Evolutionary conservation across 2,797 vertebrate genomes (phyloP).

Genomic region (Cirrhinus molitorella): DNA sequence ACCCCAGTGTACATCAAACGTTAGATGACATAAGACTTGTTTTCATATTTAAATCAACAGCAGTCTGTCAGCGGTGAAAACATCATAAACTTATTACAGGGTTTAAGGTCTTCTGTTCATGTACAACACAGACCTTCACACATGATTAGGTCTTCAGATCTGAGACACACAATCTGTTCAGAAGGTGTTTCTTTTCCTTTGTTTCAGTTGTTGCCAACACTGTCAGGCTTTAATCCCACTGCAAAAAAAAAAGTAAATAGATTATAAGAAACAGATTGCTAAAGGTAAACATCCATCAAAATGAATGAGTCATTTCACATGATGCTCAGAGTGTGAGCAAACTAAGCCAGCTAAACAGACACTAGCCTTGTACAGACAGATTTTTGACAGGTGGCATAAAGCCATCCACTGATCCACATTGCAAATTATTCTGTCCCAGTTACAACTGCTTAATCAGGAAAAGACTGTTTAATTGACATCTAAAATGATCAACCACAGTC

Average conservation of each 20-base stretch:
- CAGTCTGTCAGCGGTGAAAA: constrained; percentile 22
- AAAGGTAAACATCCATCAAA: constrained; percentile 83
- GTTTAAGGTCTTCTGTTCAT: constrained; percentile 48
- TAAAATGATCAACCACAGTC: background rate
- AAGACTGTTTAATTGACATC: background rate
- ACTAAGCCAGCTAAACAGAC: constrained; percentile 52
- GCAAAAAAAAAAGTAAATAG: constrained; percentile 60
- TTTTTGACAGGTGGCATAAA: background rate
- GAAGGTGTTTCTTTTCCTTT: constrained; percentile 73
- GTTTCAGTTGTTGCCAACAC: constrained; percentile 70
- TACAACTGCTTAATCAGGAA: background rate
- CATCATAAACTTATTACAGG: constrained; percentile 39
- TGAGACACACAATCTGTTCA: constrained; percentile 59
- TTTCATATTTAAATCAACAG: constrained; percentile 15
- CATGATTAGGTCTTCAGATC: constrained; percentile 49
- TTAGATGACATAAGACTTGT: background rate
- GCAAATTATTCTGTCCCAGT: background rate
- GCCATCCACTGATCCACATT: background rate
- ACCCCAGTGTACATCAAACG: background rate
- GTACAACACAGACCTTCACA: constrained; percentile 54
- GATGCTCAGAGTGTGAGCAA: constrained; percentile 53
- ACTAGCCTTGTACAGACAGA: constrained; percentile 15
- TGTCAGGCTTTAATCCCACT: constrained; percentile 65
- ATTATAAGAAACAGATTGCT: constrained; percentile 80
- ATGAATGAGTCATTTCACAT: constrained; percentile 74